A percentile compares a stretch with the other conserved stretches of the same genome.
These are phyloP conservation scores for Coelopa pilipes DNA, from an alignment of 2,888 invertebrate genomes.

Conservation along the genomic window DNA sequence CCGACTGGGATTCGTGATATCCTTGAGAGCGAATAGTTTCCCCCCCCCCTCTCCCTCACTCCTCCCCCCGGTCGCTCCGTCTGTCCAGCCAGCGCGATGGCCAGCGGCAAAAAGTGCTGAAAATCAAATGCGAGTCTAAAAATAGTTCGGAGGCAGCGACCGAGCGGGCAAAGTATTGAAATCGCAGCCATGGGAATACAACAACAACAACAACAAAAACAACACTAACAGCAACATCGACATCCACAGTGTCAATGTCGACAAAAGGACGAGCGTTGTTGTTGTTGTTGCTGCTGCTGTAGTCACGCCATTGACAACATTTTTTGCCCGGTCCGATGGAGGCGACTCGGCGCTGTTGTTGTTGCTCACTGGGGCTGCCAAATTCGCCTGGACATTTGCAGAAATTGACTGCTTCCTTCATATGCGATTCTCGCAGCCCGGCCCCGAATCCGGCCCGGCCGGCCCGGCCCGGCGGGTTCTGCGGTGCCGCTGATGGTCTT, in stretches of 20 bases:
- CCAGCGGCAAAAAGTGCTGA: background rate
- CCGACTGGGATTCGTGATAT: background rate
- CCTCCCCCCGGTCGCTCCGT: too few relatives aligned
- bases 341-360: background rate
- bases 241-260: background rate
- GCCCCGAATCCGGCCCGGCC: background rate
- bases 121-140: slow-evolving; percentile 9
- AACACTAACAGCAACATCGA: too few relatives aligned
- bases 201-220: background rate
- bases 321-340: too few relatives aligned
- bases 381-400: slow-evolving; percentile 23
- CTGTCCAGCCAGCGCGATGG: background rate
- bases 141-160: background rate
- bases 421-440: slow-evolving; percentile 3
- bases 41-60: too few relatives aligned
- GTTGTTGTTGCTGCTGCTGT: slow-evolving; percentile 1
- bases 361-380: slow-evolving; percentile 11
- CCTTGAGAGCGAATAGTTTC: background rate
- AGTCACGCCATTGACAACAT: background rate
- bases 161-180: slow-evolving; percentile 9
- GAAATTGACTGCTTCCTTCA: slow-evolving; percentile 21
- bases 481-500: background rate
- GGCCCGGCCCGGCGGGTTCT: too few relatives aligned
- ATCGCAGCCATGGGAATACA: background rate
- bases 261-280: background rate